phyloP scores from a whole-genome alignment of 2,888 invertebrate genomes.

The Dusona sp. region DNA sequence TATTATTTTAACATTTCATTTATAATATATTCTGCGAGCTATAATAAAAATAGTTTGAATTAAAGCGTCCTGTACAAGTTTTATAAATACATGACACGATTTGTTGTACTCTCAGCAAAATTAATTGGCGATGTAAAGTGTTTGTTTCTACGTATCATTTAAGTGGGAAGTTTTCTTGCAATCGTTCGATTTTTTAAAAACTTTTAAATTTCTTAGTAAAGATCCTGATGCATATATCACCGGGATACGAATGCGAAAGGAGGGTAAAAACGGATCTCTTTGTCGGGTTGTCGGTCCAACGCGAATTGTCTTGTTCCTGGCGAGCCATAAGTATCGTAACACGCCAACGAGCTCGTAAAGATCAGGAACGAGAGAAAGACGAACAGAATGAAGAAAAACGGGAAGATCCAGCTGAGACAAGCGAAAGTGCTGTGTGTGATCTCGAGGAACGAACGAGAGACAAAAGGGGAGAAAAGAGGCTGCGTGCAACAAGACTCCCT shows the following conservation, averaged over 20 bases:
- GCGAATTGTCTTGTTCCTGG: conserved; percentile 60
- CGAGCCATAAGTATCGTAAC: conserved; percentile 56
- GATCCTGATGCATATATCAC: neutral
- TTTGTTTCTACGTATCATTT: neutral
- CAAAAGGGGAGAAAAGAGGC: neutral
- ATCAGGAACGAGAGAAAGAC: conserved; percentile 49
- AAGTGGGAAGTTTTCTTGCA: neutral
- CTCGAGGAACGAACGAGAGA: conserved; percentile 29
- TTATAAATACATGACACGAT: too few species aligned
- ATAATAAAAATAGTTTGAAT: too few species aligned
- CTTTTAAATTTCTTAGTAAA: neutral
- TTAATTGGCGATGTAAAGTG: too few species aligned
- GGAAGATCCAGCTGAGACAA: conserved; percentile 7
- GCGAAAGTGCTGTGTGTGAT: conserved; percentile 49
- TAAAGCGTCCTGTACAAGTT: too few species aligned
- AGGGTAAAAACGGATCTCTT: conserved; percentile 38
- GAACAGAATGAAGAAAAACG: conserved; percentile 33
- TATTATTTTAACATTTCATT: too few species aligned
- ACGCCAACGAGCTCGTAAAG: conserved; percentile 65
- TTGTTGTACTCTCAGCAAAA: too few species aligned
- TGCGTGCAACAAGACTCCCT: conserved; percentile 27
- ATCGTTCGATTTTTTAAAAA: neutral
- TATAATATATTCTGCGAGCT: too few species aligned
- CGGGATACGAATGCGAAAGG: conserved; percentile 13
- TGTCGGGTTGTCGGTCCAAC: conserved; percentile 48